A percentile compares a stretch with the other conserved stretches of the same genome.
phyloP scores from a whole-genome alignment of 1,140 invertebrate species.

The Drosophila ambigua region DNA sequence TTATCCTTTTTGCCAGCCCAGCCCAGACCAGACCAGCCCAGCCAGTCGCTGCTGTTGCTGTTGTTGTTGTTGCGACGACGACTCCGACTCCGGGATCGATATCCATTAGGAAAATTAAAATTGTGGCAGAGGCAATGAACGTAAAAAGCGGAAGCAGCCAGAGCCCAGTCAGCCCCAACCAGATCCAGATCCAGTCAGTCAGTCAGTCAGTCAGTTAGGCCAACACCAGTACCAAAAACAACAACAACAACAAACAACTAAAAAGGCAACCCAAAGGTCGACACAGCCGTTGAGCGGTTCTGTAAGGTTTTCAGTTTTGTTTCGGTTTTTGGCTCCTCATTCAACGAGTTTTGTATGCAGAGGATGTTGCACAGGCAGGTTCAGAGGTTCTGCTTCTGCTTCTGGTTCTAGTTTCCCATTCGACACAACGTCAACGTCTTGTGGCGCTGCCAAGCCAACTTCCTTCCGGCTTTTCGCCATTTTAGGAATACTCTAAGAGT shows the following conservation, averaged over 20 bases:
- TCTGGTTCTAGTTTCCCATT: conserved; percentile 13
- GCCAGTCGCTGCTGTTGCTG: conserved; percentile 47
- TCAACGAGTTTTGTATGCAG: conserved; percentile 13
- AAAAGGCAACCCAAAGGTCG: conserved; percentile 45
- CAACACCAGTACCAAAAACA: conserved; percentile 19
- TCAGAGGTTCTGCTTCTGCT: conserved; percentile 6
- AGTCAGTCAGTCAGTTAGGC: conserved; percentile 38
- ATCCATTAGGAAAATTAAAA: conserved; percentile 84
- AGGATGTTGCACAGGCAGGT: background rate
- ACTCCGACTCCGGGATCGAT: conserved; percentile 73
- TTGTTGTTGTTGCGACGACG: conserved; percentile 48
- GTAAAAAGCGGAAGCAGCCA: conserved; percentile 81
- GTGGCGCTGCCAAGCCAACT: conserved; percentile 34
- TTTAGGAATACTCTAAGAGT: background rate
- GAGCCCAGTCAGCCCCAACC: conserved; percentile 53
- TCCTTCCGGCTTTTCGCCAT: conserved; percentile 47
- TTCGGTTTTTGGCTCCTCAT: conserved; percentile 1
- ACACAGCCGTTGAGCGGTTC: conserved; percentile 27
- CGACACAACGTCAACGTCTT: conserved; percentile 23
- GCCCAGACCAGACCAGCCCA: conserved; percentile 18
- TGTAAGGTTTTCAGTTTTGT: conserved; percentile 6
- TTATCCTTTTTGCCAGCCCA: conserved; percentile 81
- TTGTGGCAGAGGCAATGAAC: conserved; percentile 84
- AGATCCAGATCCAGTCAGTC: conserved; percentile 39
- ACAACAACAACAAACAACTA: background rate